phyloP scores from a whole-genome alignment of 2,797 vertebrate species.

The Morelia viridis region DNA sequence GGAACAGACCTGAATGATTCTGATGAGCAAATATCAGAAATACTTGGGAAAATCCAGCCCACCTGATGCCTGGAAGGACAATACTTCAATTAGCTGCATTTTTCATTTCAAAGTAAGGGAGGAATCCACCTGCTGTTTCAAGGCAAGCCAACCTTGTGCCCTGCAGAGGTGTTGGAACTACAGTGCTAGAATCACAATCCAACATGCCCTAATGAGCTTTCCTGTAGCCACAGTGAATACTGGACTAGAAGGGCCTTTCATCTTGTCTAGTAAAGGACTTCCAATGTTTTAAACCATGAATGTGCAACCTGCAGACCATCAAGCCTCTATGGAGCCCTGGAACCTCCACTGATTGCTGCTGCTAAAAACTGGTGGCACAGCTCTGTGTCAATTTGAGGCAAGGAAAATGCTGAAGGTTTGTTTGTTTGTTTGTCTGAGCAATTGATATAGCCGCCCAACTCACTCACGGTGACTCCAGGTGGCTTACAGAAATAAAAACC shows the following conservation, averaged over 20 bases:
- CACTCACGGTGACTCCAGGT: too few relatives aligned
- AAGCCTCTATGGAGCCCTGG: background rate
- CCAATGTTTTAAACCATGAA: background rate
- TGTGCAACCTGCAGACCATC: background rate
- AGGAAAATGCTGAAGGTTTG: background rate
- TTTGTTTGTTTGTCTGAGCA: too few relatives aligned
- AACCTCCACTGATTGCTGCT: background rate
- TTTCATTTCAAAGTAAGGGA: accelerated
- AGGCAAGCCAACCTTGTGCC: background rate
- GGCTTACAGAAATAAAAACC: too few relatives aligned
- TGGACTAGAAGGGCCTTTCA: background rate
- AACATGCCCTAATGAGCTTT: background rate
- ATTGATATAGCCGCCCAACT: too few relatives aligned
- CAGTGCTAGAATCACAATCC: background rate
- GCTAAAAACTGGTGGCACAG: background rate
- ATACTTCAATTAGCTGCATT: constrained; percentile 4
- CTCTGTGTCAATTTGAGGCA: background rate
- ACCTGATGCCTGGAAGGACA: constrained; percentile 21
- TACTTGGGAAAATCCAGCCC: constrained; percentile 26
- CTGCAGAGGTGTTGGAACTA: background rate
- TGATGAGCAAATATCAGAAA: constrained; percentile 32
- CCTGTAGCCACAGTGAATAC: background rate
- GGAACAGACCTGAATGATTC: constrained; percentile 18
- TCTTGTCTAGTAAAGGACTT: background rate
- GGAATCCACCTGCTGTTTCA: background rate